Evolutionary conservation across 1,140 invertebrate species (phyloP).

Genomic region (Cydia splendana): DNA sequence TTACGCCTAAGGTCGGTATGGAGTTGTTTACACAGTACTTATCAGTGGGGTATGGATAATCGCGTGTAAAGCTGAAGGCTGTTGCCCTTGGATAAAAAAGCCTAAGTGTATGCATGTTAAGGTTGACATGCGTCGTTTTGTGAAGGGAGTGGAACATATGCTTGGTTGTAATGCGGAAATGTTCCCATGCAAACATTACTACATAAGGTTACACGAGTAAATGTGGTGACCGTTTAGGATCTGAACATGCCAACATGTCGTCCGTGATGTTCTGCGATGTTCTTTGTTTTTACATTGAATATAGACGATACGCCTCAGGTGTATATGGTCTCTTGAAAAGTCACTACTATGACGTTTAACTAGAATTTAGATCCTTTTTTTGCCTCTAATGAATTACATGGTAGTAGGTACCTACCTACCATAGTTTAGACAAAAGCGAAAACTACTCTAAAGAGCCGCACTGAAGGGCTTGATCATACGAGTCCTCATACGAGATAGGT

Average conservation of each 20-base stretch:
- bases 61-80: neutral
- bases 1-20: no score
- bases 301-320: no score
- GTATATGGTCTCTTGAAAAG: no score
- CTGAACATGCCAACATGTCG: neutral
- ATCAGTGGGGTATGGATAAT: neutral
- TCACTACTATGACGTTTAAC: no score
- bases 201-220: neutral
- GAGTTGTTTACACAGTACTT: neutral
- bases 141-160: neutral
- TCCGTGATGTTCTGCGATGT: neutral
- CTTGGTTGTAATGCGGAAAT: constrained; percentile 8
- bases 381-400: no score
- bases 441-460: no score
- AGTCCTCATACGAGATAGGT: no score
- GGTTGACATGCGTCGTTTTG: neutral
- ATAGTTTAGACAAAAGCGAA: no score
- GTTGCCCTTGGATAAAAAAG: neutral
- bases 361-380: no score
- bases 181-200: neutral
- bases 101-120: neutral
- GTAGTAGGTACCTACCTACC: no score
- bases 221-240: neutral
- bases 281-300: no score
- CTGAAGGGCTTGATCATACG: no score